Base-by-base conservation (phyloP, 2,797 vertebrate species). In the Micromesistius poutassou region DNA sequence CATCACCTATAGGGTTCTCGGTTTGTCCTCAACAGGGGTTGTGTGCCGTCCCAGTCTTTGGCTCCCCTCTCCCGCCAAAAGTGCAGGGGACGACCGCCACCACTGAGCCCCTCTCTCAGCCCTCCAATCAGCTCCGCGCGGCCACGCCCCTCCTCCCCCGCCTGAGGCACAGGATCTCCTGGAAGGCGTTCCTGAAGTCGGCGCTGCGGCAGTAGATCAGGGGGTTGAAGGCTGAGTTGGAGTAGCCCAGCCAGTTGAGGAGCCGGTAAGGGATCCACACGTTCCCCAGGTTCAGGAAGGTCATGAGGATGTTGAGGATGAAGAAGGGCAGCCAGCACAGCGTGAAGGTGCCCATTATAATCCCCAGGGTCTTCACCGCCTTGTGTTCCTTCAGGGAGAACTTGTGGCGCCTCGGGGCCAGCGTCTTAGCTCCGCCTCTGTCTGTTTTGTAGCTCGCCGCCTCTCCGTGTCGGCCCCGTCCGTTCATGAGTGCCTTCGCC, bases 301-400 rank as follows among this genome's bases (percentile, higher is more conserved):
- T 91, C 0, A 92, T 90, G 76, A 96, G 93, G 2, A 99, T 96
- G 81, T 99, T 98, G 80, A 99, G 94, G 0, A 99, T 95, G 83
- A 99, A 99, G 91, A 99, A 99, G 0, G 98, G 98, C 42, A 99
- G 93, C 98, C 98, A 99, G 84, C 98, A 99, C 28, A 99, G 83
- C 0, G 97, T 99, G 90, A 99, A 99, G 0, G 95, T 97, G 76
- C 98, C 98, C 98, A 99, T 99, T 87, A 99, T 99, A 89, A 99
- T 98, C 77, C 98, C 98, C 68, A 99, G 82, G 0, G 98, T 99
- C 88, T 97, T 99, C 68, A 99, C 93, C 25, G 98, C 98, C 87
- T 99, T 99, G 88, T 98, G 98, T 76, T 99, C 98, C 86, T 96
- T 98, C 78, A 98, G 81, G 83, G 91, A 94, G 87, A 98, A 97